These are phyloP conservation scores for Sakesphorus luctuosus DNA, from an alignment of 2,113 vertebrate species.

Conservation along the genomic window DNA sequence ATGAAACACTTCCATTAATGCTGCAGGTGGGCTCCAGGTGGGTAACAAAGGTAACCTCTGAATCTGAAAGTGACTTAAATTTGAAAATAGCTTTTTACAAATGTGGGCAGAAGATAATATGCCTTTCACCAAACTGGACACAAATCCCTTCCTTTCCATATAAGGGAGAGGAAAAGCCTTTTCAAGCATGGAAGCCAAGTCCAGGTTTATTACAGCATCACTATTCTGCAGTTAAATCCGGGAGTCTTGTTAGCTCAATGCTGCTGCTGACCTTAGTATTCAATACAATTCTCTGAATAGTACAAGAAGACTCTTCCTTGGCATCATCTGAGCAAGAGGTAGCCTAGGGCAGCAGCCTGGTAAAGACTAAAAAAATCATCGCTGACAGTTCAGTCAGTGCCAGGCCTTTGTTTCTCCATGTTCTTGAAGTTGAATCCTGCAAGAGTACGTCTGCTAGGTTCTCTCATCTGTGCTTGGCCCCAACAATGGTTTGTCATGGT, in stretches of 20 bases:
- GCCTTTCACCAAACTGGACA: neutral
- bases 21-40: neutral
- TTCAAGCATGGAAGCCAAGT: neutral
- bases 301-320: neutral
- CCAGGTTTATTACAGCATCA: neutral
- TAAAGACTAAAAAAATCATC: neutral
- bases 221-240: neutral
- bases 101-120: neutral
- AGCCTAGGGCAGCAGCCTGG: neutral
- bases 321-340: neutral
- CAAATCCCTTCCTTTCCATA: neutral
- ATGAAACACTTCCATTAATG: conserved; percentile 33
- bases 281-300: neutral
- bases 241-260: accelerated
- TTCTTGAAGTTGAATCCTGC: neutral
- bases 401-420: neutral
- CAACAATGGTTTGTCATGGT: neutral
- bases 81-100: neutral
- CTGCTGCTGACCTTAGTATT: neutral
- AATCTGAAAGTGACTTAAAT: neutral
- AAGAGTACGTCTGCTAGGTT: neutral
- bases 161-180: neutral
- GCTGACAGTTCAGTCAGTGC: neutral
- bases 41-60: neutral
- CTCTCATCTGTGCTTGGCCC: neutral